Evolutionary conservation across 2,888 invertebrate genomes (phyloP), one percentile per base, ranked within the genome.

Genomic region (Platypus cylindrus): DNA sequence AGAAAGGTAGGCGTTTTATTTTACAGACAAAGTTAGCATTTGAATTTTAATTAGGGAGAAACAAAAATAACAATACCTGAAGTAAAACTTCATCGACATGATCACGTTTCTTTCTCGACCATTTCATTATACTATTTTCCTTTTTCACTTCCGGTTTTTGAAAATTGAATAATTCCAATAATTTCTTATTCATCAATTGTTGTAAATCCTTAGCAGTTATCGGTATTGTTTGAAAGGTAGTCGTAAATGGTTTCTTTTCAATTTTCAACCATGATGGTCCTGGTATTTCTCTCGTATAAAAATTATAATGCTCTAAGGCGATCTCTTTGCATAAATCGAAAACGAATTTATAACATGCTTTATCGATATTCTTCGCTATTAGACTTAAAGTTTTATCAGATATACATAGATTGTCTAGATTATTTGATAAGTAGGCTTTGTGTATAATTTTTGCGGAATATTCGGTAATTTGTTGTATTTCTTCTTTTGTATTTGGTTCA

Each of bases 1-100:
- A n/a, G n/a, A n/a, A n/a, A n/a, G n/a, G n/a, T n/a, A n/a, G n/a
- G n/a, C n/a, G n/a, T n/a, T n/a, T n/a, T n/a, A n/a, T n/a, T n/a
- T n/a, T n/a, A n/a, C n/a, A n/a, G n/a, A n/a, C n/a, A n/a, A n/a
- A n/a, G n/a, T n/a, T n/a, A n/a, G n/a, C n/a, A n/a, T n/a, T n/a
- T n/a, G n/a, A n/a, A n/a, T n/a, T n/a, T n/a, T n/a, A n/a, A n/a
- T n/a, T n/a, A n/a, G n/a, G n/a, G n/a, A n/a, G n/a, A n/a, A n/a
- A n/a, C n/a, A n/a, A n/a, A n/a, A n/a, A n/a, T n/a, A n/a, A n/a
- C n/a, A n/a, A 25, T 30, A 41, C 41, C 32, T 40, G 31, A 77
- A 79, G 72, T 35, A 82, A 62, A 36, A 81, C 67, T 48, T 77
- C 76, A 51, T 83, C 81, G 2, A 82, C 78, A 43, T 73, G 68